Base-by-base conservation (phyloP, 2,888 invertebrate genomes). In the Drosophila prolongata region DNA sequence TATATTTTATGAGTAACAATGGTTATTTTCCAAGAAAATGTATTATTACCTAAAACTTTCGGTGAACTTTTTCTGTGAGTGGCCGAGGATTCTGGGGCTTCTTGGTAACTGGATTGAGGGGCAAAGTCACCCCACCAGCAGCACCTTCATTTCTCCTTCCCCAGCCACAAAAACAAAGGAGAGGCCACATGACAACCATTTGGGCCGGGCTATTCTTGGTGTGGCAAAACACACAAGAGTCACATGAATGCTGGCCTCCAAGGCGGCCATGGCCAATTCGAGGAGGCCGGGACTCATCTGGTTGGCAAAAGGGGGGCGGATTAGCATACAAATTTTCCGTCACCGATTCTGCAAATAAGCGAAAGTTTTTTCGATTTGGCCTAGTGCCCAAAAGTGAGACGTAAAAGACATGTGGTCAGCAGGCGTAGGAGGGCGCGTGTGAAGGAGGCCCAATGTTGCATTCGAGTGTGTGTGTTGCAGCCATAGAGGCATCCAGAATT, bases 71-170 rank as follows among this genome's bases (percentile, higher is more conserved):
- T 34, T 34, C 14, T 8, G 8, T 6, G 13, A 16, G 19, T 16
- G 16, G 2, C 35, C 49, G 35, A 16, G 49, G 49, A 49, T 49
- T 35, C 19, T 16, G 16, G 16, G 16, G 13, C 16, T 34, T 8
- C 10, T 14, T n/a, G 34, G 11, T 54, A 58, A 62, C 57, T 50
- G 60, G 46, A 61, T 49, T 35, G 35, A 52, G 72, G 16, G 11
- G 6, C 53, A 55, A 40, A 56, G 42, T 59, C 44, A 34, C 24
- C 34, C 42, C 35, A 59, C 10, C 40, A 40, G 35, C 52, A 62
- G 58, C 68, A 76, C 83, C 87, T 87, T 87, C 85, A 87, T 84
- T 87, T 84, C 80, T 87, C 87, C 84, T 83, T 83, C 78, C 59
- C 38, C 57, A 44, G 30, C 43, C 4, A 8, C 24, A n/a, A 14